A percentile compares a stretch with the other conserved stretches of the same genome.
phyloP scores from a whole-genome alignment of 2,797 vertebrate genomes.

The Sebastes melanostomus region DNA sequence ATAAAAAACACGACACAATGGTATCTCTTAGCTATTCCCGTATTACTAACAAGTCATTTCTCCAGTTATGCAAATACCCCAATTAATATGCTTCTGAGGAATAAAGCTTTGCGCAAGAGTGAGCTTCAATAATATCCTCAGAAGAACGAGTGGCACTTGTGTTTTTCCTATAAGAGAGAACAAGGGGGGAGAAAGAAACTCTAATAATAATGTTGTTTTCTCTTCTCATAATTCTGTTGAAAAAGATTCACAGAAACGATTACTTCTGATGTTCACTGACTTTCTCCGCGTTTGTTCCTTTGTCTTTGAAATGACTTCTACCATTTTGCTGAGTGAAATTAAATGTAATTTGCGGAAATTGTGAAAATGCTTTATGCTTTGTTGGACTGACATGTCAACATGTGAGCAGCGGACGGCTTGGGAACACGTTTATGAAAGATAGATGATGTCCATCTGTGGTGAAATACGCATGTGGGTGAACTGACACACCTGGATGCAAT shows the following conservation, averaged over 20 bases:
- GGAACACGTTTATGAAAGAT: not conserved
- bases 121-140: conserved; percentile 25
- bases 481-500: not conserved
- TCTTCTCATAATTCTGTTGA: conserved; percentile 16
- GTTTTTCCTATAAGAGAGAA: conserved; percentile 8
- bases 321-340: not conserved
- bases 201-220: conserved; percentile 7
- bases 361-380: not conserved
- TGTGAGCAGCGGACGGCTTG: not conserved
- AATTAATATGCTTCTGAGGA: conserved; percentile 57
- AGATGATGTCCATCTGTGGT: not conserved
- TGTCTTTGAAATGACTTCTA: not conserved
- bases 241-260: conserved; percentile 20
- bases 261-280: not conserved
- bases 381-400: not conserved
- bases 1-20: conserved; percentile 26
- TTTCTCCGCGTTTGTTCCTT: not conserved
- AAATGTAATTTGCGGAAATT: not conserved
- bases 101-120: conserved; percentile 32
- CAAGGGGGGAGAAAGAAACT: not conserved
- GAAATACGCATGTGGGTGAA: not conserved
- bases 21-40: conserved; percentile 41
- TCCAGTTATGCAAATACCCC: conserved; percentile 59
- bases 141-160: conserved; percentile 34
- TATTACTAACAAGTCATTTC: conserved; percentile 42